phyloP scores from a whole-genome alignment of 2,113 vertebrate genomes.

The Bungarus multicinctus region DNA sequence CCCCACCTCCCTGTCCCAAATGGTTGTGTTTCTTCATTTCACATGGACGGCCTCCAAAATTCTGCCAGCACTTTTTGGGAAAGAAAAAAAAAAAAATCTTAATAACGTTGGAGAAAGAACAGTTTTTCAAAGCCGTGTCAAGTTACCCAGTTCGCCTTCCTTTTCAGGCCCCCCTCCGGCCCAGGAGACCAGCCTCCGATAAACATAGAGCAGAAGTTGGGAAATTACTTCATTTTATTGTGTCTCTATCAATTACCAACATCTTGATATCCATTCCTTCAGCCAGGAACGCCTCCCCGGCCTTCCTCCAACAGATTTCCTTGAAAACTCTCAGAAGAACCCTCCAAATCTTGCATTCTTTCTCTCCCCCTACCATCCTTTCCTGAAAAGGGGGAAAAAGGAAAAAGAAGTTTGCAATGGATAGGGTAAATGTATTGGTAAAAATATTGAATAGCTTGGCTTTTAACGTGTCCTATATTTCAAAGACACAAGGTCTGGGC shows the following conservation, averaged over 20 bases:
- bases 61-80: slow-evolving; percentile 67
- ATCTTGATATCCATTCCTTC: slow-evolving; percentile 60
- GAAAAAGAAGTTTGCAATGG: slow-evolving; percentile 40
- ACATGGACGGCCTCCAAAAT: slow-evolving; percentile 72
- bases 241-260: slow-evolving; percentile 77
- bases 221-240: slow-evolving; percentile 81
- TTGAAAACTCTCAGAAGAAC: slow-evolving; percentile 58
- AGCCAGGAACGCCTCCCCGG: slow-evolving; percentile 49
- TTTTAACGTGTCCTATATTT: not conserved
- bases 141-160: slow-evolving; percentile 75
- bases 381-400: not conserved
- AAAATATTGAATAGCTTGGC: slow-evolving; percentile 1
- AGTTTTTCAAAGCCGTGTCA: slow-evolving; percentile 73
- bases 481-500: not conserved
- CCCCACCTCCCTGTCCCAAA: slow-evolving; percentile 67
- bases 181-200: slow-evolving; percentile 71
- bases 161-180: slow-evolving; percentile 63
- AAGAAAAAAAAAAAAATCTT: slow-evolving; percentile 67
- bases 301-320: slow-evolving; percentile 47
- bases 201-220: slow-evolving; percentile 74
- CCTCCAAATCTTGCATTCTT: slow-evolving; percentile 46
- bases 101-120: slow-evolving; percentile 80
- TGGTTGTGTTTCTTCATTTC: slow-evolving; percentile 65
- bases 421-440: slow-evolving; percentile 56
- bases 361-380: not conserved